Percentiles rank a stretch among this genome's conserved stretches.
phyloP scores from a whole-genome alignment of 2,888 invertebrate species.

The Strigamia transsilvanica region DNA sequence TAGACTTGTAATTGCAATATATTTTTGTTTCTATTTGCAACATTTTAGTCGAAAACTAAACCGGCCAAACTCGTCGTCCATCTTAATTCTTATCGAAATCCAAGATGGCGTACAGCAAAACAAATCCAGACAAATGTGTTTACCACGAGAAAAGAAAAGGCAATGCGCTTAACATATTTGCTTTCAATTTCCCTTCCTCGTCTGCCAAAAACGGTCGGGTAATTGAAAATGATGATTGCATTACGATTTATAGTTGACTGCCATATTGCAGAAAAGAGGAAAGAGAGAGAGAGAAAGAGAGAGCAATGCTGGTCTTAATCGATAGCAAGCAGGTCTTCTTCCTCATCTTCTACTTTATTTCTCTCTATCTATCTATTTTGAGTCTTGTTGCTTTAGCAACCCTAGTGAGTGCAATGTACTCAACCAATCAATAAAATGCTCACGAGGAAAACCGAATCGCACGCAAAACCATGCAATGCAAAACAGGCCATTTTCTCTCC shows the following conservation, averaged over 20 bases:
- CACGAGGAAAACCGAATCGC: conserved; percentile 33
- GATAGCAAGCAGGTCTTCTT: conserved; percentile 41
- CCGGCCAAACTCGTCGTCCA: too few species aligned
- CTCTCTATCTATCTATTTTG: conserved; percentile 46
- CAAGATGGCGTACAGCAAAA: too few species aligned
- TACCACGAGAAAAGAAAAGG: too few species aligned
- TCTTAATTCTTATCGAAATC: too few species aligned
- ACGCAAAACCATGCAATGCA: conserved; percentile 14
- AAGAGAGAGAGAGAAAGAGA: background rate
- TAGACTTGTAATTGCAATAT: too few species aligned
- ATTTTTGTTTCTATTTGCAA: too few species aligned
- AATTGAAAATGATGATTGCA: too few species aligned
- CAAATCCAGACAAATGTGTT: too few species aligned
- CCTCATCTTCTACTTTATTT: conserved; percentile 45
- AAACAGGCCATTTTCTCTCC: conserved; percentile 28
- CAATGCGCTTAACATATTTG: too few species aligned
- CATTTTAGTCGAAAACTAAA: too few species aligned
- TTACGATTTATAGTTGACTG: conserved; percentile 15
- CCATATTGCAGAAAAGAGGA: conserved; percentile 4
- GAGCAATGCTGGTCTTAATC: conserved; percentile 17
- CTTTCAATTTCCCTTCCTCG: too few species aligned
- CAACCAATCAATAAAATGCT: conserved; percentile 47
- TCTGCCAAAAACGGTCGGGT: too few species aligned
- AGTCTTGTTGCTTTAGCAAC: conserved; percentile 40
- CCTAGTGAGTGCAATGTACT: conserved; percentile 34